Evolutionary conservation across 2,797 vertebrate genomes (phyloP), one percentile per base, ranked within the genome.

Genomic region (Hydrophis major): DNA sequence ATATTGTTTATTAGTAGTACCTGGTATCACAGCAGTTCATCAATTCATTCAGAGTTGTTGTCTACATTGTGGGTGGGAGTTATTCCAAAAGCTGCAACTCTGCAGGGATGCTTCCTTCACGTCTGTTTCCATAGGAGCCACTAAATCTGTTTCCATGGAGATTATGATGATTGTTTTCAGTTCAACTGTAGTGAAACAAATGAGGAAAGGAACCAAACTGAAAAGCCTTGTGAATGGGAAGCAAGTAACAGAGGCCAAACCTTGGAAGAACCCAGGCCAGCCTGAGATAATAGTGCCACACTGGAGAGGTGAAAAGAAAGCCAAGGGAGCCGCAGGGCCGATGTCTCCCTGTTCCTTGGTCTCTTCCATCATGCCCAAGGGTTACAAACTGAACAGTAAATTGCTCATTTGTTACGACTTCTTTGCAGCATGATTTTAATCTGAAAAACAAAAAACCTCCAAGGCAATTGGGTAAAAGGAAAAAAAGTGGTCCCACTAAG

Each of bases 71-170:
- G 60, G 87, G 93, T 5, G 56, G 92, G 69, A 86, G 63, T 56
- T 25, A 47, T 89, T 86, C 53, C 32, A 69, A 91, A 90, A 89
- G 37, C 93, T 74, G 32, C 22, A 10, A 89, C 74, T 89, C 92
- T 91, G 53, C 92, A 90, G 92, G 87, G 89, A 74, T 93, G 59
- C 87, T 13, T 93, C 89, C 86, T 90, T 74, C 22, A 25, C 20
- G 88, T 86, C 32, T 16, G 86, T 93, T 93, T 90, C 94, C 88
- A 90, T 93, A 90, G 92, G 87, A 93, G 91, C 94, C 90, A 88
- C 92, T 5, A 87, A 90, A 88, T 93, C 89, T 89, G 93, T 94
- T 94, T 91, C 93, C 90, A 94, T 94, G 87, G 93, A 66, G 87
- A 92, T 50, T 53, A 27, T 28, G 55, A 87, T 53, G 87, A 69